A percentile compares a stretch with the other conserved stretches of the same genome.
phyloP scores from a whole-genome alignment of 2,888 invertebrate genomes.

The Drosophila maculinotata region DNA sequence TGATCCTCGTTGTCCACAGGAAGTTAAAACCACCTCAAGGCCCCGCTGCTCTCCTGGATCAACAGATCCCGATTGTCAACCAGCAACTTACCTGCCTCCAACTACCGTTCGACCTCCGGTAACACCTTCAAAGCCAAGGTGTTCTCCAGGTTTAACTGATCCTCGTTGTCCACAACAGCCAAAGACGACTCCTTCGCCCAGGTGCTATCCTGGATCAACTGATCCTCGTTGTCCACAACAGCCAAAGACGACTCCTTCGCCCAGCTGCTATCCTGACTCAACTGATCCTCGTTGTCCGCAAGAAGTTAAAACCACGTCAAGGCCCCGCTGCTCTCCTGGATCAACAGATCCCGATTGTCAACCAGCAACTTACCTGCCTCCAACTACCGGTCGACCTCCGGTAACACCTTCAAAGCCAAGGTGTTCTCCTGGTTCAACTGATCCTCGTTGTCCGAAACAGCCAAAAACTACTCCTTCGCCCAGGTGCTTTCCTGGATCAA shows the following conservation, averaged over 20 bases:
- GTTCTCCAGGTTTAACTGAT: conserved; percentile 25
- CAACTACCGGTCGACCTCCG: conserved; percentile 29
- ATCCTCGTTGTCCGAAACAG: conserved; percentile 17
- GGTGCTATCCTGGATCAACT: conserved; percentile 17
- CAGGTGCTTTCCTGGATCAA: neutral
- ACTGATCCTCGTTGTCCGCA: conserved; percentile 23
- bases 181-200: conserved; percentile 1
- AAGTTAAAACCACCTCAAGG: conserved; percentile 19
- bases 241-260: conserved; percentile 18
- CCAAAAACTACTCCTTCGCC: neutral
- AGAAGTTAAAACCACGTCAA: conserved; percentile 5
- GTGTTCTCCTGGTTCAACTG: conserved; percentile 14
- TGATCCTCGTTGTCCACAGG: conserved; percentile 78
- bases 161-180: conserved; percentile 27
- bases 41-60: conserved; percentile 24
- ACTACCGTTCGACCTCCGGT: conserved; percentile 3
- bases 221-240: conserved; percentile 24
- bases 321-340: conserved; percentile 73
- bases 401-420: conserved; percentile 37
- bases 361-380: conserved; percentile 38
- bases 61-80: conserved; percentile 22
- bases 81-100: conserved; percentile 5
- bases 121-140: conserved; percentile 10
- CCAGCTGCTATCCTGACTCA: conserved; percentile 67
- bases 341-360: conserved; percentile 60